phyloP scores from a whole-genome alignment of 2,113 vertebrate species.

The Emydocephalus ijimae region DNA sequence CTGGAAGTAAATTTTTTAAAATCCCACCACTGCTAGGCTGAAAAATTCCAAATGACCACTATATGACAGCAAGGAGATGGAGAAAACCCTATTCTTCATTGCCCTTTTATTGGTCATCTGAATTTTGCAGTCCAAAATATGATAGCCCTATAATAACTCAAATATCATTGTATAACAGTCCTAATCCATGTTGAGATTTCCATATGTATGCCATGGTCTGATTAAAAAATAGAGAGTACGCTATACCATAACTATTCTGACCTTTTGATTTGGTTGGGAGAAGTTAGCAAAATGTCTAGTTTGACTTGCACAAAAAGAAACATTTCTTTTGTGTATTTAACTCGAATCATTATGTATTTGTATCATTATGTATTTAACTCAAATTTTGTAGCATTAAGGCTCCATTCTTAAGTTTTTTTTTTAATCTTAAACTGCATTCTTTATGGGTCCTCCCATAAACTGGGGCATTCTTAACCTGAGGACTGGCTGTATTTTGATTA shows the following conservation, averaged over 20 bases:
- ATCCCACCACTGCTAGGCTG: neutral
- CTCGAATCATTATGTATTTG: neutral
- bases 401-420: neutral
- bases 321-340: neutral
- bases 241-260: neutral
- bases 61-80: neutral
- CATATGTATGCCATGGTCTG: neutral
- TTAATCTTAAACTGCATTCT: neutral
- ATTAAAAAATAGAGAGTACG: neutral
- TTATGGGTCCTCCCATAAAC: neutral
- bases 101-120: neutral
- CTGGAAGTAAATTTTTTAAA: no score
- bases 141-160: neutral
- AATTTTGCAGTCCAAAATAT: neutral
- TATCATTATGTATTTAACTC: neutral
- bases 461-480: neutral
- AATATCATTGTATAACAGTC: neutral
- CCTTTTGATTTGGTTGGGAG: neutral
- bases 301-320: neutral
- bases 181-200: neutral
- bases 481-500: neutral
- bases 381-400: neutral
- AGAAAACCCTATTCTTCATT: neutral
- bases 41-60: neutral
- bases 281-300: neutral